phyloP scores from a whole-genome alignment of 92 coral and sea anemone species.

The Heliopora coerulea region DNA sequence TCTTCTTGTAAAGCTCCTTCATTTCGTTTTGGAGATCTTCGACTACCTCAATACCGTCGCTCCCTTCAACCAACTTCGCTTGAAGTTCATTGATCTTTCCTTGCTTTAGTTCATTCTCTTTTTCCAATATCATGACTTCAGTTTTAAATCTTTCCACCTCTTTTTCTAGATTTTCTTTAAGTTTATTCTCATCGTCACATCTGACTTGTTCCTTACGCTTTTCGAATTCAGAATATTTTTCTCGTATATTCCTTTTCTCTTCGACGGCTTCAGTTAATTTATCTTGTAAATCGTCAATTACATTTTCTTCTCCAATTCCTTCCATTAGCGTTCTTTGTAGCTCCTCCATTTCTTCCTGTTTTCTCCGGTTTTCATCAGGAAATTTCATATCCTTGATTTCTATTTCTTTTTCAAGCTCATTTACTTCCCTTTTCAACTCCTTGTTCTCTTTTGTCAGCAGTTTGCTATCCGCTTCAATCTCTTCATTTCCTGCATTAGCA shows the following conservation, averaged over 20 bases:
- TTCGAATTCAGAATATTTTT: constrained; percentile 35
- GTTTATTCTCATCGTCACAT: constrained; percentile 53
- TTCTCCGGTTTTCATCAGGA: constrained; percentile 67
- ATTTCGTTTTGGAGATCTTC: constrained; percentile 1
- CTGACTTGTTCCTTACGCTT: constrained; percentile 7
- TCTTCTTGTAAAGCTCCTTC: not conserved
- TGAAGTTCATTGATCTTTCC: constrained; percentile 42
- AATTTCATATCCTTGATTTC: constrained; percentile 57
- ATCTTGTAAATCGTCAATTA: constrained; percentile 63
- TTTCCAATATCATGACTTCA: constrained; percentile 62
- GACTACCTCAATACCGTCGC: constrained; percentile 6
- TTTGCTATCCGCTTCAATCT: constrained; percentile 66
- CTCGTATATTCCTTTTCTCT: constrained; percentile 68
- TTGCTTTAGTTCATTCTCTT: constrained; percentile 61
- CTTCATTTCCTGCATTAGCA: constrained; percentile 59
- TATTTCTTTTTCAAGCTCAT: constrained; percentile 50
- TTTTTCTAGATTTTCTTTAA: not conserved
- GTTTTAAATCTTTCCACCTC: constrained; percentile 17
- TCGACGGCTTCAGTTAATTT: constrained; percentile 62
- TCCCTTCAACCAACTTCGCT: constrained; percentile 1
- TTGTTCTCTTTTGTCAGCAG: constrained; percentile 61
- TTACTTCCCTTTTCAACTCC: constrained; percentile 56
- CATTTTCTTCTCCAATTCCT: constrained; percentile 22
- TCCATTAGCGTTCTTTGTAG: constrained; percentile 44
- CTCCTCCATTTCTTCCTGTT: constrained; percentile 47